These are phyloP conservation scores for Deilephila elpenor DNA, from an alignment of 2,888 invertebrate species.

Conservation along the genomic window DNA sequence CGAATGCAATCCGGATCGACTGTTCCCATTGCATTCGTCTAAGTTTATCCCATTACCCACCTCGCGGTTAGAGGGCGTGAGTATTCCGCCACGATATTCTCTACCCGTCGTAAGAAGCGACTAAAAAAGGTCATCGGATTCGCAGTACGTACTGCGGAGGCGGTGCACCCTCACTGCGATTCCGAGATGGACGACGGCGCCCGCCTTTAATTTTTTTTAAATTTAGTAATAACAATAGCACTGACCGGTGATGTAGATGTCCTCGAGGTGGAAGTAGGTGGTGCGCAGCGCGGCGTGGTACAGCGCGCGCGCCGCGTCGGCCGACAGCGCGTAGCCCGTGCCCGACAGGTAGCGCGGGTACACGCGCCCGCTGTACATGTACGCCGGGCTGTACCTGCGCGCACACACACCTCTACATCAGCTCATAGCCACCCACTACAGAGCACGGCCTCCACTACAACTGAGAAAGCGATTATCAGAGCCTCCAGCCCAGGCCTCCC, in stretches of 20 bases:
- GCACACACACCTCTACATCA: neutral
- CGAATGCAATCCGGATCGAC: too few species aligned
- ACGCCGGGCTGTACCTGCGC: constrained; percentile 51
- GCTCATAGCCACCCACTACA: neutral
- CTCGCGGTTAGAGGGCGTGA: too few species aligned
- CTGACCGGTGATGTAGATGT: constrained; percentile 90
- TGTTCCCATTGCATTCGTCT: too few species aligned
- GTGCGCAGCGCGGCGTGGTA: constrained; percentile 88
- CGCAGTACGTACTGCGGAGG: too few species aligned
- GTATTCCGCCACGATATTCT: too few species aligned
- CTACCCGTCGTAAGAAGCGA: too few species aligned
- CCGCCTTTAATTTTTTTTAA: neutral
- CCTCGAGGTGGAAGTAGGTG: constrained; percentile 90
- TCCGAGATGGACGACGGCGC: too few species aligned
- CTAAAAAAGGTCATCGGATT: too few species aligned
- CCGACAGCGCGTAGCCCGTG: constrained; percentile 91
- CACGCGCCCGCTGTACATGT: constrained; percentile 88
- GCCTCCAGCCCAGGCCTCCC: neutral
- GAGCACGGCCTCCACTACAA: neutral
- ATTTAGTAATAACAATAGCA: neutral
- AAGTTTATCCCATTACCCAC: too few species aligned
- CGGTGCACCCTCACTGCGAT: too few species aligned
- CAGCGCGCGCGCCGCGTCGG: constrained; percentile 86
- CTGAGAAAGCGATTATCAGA: too few species aligned
- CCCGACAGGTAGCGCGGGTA: constrained; percentile 94